These are phyloP conservation scores for Drosophila arizonae DNA, from an alignment of 1,140 invertebrate species.

Conservation along the genomic window DNA sequence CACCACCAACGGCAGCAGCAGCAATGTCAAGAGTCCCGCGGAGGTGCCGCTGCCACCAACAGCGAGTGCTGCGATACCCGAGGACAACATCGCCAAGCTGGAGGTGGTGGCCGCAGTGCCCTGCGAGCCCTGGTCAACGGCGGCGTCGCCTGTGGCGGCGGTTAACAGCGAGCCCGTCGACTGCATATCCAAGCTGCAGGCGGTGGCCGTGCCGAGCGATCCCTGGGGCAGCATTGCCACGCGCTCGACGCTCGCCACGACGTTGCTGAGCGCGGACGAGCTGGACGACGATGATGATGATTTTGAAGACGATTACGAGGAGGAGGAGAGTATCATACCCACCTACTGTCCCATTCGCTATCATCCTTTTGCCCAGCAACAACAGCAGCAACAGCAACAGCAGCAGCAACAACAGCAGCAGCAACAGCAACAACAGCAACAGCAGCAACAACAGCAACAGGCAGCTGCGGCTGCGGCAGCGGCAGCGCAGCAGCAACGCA, in stretches of 20 bases:
- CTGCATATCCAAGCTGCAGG: slow-evolving; percentile 83
- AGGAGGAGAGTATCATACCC: slow-evolving; percentile 83
- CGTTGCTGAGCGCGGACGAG: slow-evolving; percentile 83
- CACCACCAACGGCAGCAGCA: slow-evolving; percentile 36
- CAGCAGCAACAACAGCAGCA: slow-evolving; percentile 54
- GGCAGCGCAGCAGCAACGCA: slow-evolving; percentile 46
- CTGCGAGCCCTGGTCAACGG: slow-evolving; percentile 71
- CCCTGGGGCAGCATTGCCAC: slow-evolving; percentile 83
- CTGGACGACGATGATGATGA: slow-evolving; percentile 84
- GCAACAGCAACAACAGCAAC: slow-evolving; percentile 48
- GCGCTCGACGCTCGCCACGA: slow-evolving; percentile 83
- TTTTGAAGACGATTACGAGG: slow-evolving; percentile 84
- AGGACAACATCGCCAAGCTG: slow-evolving; percentile 84
- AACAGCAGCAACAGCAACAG: slow-evolving; percentile 50
- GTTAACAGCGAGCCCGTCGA: slow-evolving; percentile 65
- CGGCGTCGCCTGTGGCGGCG: slow-evolving; percentile 31
- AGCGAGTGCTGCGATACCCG: slow-evolving; percentile 71
- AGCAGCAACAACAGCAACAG: slow-evolving; percentile 37
- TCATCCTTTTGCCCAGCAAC: slow-evolving; percentile 67
- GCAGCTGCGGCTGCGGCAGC: slow-evolving; percentile 40
- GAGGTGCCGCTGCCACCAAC: slow-evolving; percentile 78
- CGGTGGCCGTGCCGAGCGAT: slow-evolving; percentile 84
- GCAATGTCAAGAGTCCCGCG: slow-evolving; percentile 51
- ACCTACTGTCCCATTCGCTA: slow-evolving; percentile 80
- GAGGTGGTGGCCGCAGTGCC: slow-evolving; percentile 76